A percentile compares a stretch with the other conserved stretches of the same genome.
Evolutionary conservation across 1,140 invertebrate genomes (phyloP).

Genomic region (Pachypsylla venusta): DNA sequence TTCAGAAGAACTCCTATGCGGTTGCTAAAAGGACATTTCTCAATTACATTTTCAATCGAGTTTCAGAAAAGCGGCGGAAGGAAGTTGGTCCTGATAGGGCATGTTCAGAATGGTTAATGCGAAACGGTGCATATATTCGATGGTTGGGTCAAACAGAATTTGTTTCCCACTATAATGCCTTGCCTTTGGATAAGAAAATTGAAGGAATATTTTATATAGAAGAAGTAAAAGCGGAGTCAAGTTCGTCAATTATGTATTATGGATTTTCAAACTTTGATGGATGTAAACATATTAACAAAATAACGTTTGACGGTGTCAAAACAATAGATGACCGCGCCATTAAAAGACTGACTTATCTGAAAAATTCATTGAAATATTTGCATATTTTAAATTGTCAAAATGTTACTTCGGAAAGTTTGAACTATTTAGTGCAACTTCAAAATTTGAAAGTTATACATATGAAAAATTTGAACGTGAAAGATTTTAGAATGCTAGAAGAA

Average conservation of each 20-base stretch:
- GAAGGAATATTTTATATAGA: constrained; percentile 38
- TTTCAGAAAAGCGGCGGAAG: constrained; percentile 41
- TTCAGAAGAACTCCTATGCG: too few relatives aligned
- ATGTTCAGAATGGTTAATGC: constrained; percentile 81
- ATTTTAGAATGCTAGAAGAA: not conserved
- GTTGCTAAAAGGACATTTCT: not conserved
- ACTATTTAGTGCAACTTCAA: not conserved
- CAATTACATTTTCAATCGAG: constrained; percentile 14
- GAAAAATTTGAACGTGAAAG: constrained; percentile 6
- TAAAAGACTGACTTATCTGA: not conserved
- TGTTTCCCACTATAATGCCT: constrained; percentile 50
- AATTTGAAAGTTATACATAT: not conserved
- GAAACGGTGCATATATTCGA: constrained; percentile 60
- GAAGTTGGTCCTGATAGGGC: constrained; percentile 63
- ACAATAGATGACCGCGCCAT: not conserved
- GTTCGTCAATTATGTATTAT: constrained; percentile 57
- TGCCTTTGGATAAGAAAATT: constrained; percentile 34
- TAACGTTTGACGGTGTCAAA: not conserved
- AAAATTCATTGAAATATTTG: not conserved
- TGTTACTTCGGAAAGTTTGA: not conserved
- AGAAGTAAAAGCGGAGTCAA: constrained; percentile 52
- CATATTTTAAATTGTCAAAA: not conserved
- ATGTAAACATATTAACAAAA: constrained; percentile 19
- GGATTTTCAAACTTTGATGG: constrained; percentile 65
- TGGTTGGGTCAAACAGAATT: constrained; percentile 41